Conservation (phyloP, 2,113 vertebrate species). For the Osmerus mordax region DNA sequence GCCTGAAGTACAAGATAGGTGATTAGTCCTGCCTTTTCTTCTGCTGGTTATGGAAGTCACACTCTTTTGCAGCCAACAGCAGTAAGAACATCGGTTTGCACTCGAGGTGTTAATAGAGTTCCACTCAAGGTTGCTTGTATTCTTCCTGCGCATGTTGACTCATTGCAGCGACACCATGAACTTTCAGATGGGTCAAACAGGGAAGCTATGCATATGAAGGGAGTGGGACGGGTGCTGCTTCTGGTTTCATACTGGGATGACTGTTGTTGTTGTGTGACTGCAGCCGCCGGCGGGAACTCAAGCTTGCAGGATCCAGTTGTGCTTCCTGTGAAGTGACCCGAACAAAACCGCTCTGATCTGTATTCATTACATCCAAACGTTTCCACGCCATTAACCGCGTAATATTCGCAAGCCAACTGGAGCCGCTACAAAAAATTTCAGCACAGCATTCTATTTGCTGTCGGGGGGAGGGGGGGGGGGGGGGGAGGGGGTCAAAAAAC, state of each 20-base stretch:
- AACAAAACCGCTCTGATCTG: constrained; percentile 57
- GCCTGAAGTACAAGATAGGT: neutral
- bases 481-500: neutral
- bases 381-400: constrained; percentile 62
- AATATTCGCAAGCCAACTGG: constrained; percentile 50
- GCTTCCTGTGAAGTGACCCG: constrained; percentile 64
- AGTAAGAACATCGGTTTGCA: neutral
- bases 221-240: constrained; percentile 33
- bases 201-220: constrained; percentile 33
- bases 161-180: constrained; percentile 26
- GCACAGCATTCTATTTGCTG: constrained; percentile 12
- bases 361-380: constrained; percentile 66
- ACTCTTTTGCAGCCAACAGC: neutral
- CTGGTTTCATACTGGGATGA: constrained; percentile 42
- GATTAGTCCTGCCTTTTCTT: neutral
- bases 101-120: neutral
- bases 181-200: constrained; percentile 31
- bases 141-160: constrained; percentile 33
- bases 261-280: constrained; percentile 41
- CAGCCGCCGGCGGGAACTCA: constrained; percentile 43
- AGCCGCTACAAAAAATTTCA: constrained; percentile 42
- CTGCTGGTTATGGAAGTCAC: neutral
- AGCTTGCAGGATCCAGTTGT: constrained; percentile 57
- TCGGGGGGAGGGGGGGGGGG: constrained; percentile 11
- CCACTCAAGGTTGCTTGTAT: neutral